These are phyloP conservation scores for Aphidius ervi DNA, from an alignment of 1,140 invertebrate genomes.

Conservation along the genomic window DNA sequence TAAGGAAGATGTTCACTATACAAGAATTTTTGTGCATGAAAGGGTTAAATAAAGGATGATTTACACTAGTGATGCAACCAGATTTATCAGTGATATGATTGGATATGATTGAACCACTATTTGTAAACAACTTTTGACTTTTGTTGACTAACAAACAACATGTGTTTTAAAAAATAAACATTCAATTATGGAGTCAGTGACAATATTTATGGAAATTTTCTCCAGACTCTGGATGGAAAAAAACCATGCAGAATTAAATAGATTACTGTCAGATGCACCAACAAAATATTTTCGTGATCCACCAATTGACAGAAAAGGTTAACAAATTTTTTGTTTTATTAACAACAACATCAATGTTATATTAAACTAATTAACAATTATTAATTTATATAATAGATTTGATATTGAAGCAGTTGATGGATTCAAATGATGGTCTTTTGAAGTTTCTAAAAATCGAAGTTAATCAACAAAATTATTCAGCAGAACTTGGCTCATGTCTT, in stretches of 20 bases:
- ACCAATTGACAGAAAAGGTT: conserved; percentile 27
- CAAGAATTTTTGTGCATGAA: too few species aligned
- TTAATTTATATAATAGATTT: conserved; percentile 9
- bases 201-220: conserved; percentile 30
- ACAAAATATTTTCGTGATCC: conserved; percentile 29
- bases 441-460: neutral
- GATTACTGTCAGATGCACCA: conserved; percentile 24
- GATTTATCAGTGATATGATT: too few species aligned
- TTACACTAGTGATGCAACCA: too few species aligned
- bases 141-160: too few species aligned
- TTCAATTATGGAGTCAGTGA: conserved; percentile 32
- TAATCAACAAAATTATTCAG: neutral
- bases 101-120: too few species aligned
- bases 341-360: too few species aligned
- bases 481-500: neutral
- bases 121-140: too few species aligned
- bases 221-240: conserved; percentile 10
- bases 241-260: conserved; percentile 18
- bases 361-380: conserved; percentile 3
- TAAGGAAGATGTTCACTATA: too few species aligned
- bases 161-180: too few species aligned
- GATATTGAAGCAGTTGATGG: conserved; percentile 6
- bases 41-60: too few species aligned
- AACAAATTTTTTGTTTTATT: too few species aligned
- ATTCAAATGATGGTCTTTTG: neutral